Base-by-base conservation (phyloP, 2,113 vertebrate species). In the Seriola quinqueradiata region DNA sequence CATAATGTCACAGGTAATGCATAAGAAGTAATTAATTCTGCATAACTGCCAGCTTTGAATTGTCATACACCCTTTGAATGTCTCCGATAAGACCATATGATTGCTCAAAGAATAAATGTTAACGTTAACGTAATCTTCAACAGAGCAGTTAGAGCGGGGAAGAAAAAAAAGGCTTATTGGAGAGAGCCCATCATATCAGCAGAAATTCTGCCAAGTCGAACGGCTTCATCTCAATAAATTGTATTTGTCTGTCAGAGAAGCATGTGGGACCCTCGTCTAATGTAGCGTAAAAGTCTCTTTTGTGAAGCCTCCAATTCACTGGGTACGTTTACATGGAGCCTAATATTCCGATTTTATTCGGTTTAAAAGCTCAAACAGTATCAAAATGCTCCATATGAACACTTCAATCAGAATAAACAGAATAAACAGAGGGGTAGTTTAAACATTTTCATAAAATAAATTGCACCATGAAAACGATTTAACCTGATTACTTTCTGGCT, bases 281-380 rank as follows among this genome's bases (percentile, higher is more conserved):
- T 93, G 93, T 93, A 88, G 92, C 90, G 86, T 91, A 94, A 92
- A 93, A 94, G 90, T 95, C 87, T 83, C 88, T 91, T 94, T 94
- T 94, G 92, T 93, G 90, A 77, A 87, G 85, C 84, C 83, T 91
- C 83, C 74, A 61, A 92, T 92, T 93, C 50, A 16, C 46, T 42
- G 8, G 40, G 40, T 42, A 11, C 40, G 8, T 42, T 42, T 9
- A 42, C 40, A 42, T 42, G 40, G 40, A 42, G 40, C 40, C 40
- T 42, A 42, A 42, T 42, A 42, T 42, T 42, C 40, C 8, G 40
- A 42, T 42, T 42, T 9, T 42, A 42, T 42, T 11, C 40, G 40
- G 40, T 42, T 42, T 42, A 42, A 42, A 42, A 42, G 40, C 40
- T 8, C 40, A 42, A 42, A 42, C 8, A 42, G 10, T 42, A 10